phyloP scores from a whole-genome alignment of 2,113 vertebrate genomes.

The Entomyzon cyanotis region DNA sequence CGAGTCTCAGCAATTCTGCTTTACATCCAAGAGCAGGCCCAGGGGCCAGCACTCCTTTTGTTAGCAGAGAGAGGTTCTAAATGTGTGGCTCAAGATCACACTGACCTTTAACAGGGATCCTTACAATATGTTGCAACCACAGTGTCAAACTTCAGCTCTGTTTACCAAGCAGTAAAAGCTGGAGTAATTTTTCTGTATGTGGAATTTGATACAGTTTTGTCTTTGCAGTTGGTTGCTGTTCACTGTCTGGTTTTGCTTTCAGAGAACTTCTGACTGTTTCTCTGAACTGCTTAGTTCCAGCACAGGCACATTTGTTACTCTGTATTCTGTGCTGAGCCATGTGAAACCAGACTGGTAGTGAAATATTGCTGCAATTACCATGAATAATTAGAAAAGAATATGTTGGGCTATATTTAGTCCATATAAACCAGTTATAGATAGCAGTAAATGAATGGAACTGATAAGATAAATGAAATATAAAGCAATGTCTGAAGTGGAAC shows the following conservation, averaged over 20 bases:
- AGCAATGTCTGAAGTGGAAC: neutral
- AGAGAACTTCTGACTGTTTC: neutral
- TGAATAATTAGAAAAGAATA: neutral
- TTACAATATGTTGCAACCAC: neutral
- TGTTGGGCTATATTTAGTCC: neutral
- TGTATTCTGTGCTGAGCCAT: neutral
- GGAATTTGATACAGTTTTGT: neutral
- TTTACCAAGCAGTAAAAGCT: neutral
- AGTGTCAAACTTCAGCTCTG: neutral
- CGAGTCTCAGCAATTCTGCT: neutral
- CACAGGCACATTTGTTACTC: neutral
- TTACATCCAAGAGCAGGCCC: neutral
- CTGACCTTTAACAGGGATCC: neutral
- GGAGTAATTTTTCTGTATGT: neutral
- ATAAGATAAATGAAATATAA: neutral
- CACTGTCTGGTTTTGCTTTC: neutral
- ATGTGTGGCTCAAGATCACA: neutral
- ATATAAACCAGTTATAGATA: neutral
- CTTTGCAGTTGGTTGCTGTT: neutral
- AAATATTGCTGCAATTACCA: neutral
- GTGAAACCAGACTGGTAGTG: neutral
- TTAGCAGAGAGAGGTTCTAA: neutral
- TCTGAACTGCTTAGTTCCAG: neutral
- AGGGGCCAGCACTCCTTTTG: neutral
- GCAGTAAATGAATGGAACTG: neutral